phyloP scores from a whole-genome alignment of 1,140 invertebrate genomes.

The Gryllus bimaculatus region DNA sequence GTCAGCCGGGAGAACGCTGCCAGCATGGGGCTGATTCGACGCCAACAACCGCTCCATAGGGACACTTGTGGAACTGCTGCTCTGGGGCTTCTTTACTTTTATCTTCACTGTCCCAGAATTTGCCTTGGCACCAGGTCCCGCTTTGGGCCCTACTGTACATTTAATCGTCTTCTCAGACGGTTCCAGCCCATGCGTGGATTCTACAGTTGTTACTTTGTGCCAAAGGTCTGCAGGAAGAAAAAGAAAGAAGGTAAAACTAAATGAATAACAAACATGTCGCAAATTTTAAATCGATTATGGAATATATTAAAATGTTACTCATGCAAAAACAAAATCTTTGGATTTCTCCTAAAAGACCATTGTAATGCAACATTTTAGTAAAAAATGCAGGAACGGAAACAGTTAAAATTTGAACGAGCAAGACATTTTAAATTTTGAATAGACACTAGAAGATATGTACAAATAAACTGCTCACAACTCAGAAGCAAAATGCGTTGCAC shows the following conservation, averaged over 20 bases:
- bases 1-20: constrained; percentile 26
- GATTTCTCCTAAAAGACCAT: too few relatives aligned
- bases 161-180: constrained; percentile 13
- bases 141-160: constrained; percentile 8
- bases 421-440: too few relatives aligned
- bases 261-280: not conserved
- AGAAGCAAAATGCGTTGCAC: too few relatives aligned
- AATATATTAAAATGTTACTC: too few relatives aligned
- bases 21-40: not conserved
- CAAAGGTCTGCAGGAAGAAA: constrained; percentile 12
- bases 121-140: not conserved
- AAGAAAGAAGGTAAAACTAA: not conserved
- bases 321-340: too few relatives aligned
- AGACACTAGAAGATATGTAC: too few relatives aligned
- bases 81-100: constrained; percentile 12
- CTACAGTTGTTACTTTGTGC: constrained; percentile 16
- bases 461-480: too few relatives aligned
- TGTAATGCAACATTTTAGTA: too few relatives aligned
- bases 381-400: too few relatives aligned
- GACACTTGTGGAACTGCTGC: not conserved
- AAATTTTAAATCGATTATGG: too few relatives aligned
- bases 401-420: too few relatives aligned
- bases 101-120: constrained; percentile 11
- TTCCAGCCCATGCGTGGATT: constrained; percentile 2
- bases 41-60: not conserved